These are phyloP conservation scores for Scyliorhinus canicula DNA, from an alignment of 2,797 vertebrate genomes.

Conservation along the genomic window DNA sequence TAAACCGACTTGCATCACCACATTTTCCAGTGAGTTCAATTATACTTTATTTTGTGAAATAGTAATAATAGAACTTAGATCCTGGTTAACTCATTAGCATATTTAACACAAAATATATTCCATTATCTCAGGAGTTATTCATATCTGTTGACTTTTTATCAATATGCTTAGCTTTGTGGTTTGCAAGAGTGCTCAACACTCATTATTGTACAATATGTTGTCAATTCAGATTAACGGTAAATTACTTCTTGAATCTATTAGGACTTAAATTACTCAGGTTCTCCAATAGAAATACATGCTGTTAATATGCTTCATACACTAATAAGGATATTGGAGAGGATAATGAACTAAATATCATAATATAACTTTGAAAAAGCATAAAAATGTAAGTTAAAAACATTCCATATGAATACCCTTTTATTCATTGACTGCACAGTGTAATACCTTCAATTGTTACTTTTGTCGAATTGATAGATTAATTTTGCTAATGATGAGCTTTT, in stretches of 20 bases:
- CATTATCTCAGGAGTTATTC: neutral
- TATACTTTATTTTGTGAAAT: too few species aligned
- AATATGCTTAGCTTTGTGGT: neutral
- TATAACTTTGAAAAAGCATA: conserved; percentile 19
- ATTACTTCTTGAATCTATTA: neutral
- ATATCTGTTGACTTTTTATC: neutral
- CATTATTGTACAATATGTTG: neutral
- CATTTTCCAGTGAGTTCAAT: neutral
- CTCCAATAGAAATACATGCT: neutral
- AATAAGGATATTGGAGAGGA: neutral
- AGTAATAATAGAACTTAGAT: neutral
- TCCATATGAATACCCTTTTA: neutral
- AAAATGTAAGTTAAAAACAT: neutral
- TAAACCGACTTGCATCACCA: neutral
- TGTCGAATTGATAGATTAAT: neutral
- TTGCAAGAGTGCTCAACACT: neutral
- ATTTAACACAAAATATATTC: neutral
- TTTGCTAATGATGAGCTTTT: conserved; percentile 22
- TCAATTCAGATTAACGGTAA: neutral
- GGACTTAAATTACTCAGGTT: neutral
- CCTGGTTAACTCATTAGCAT: neutral
- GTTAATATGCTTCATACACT: neutral
- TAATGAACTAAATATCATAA: conserved; percentile 19
- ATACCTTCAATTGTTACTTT: conserved; percentile 16
- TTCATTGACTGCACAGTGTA: neutral